A percentile compares a stretch with the other conserved stretches of the same genome.
Evolutionary conservation across 2,888 invertebrate genomes (phyloP).

Genomic region (Malthinus flaveolus): DNA sequence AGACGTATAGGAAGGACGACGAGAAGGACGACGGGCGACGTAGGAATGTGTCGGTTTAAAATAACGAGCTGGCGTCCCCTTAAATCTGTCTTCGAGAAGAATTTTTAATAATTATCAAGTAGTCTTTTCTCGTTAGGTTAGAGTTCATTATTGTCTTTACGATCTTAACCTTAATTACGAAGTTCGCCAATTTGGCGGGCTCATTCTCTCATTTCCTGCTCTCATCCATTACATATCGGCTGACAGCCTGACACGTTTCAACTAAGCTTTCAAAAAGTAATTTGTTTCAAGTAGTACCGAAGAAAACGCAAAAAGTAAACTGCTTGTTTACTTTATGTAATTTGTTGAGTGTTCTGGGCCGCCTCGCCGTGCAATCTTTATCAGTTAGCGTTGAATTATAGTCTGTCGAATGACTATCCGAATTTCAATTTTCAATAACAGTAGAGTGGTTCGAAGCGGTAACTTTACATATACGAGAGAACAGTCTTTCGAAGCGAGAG

Average conservation of each 20-base stretch:
- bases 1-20: slow-evolving; percentile 12
- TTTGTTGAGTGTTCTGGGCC: slow-evolving; percentile 32
- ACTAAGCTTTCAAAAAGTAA: slow-evolving; percentile 36
- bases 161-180: slow-evolving; percentile 34
- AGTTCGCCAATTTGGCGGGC: slow-evolving; percentile 36
- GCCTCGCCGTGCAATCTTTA: slow-evolving; percentile 42
- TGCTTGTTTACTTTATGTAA: slow-evolving; percentile 33
- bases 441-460: slow-evolving; percentile 42
- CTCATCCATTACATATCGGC: slow-evolving; percentile 37
- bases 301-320: slow-evolving; percentile 33
- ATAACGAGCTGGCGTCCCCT: slow-evolving; percentile 40
- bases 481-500: slow-evolving; percentile 40
- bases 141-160: slow-evolving; percentile 36
- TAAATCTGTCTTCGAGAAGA: slow-evolving; percentile 45
- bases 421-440: slow-evolving; percentile 56
- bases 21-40: slow-evolving; percentile 12
- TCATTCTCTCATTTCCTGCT: slow-evolving; percentile 34
- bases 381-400: slow-evolving; percentile 51
- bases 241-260: slow-evolving; percentile 36
- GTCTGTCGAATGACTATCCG: slow-evolving; percentile 51
- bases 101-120: too few species aligned
- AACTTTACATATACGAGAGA: slow-evolving; percentile 43
- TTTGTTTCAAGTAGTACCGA: slow-evolving; percentile 32
- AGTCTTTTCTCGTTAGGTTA: slow-evolving; percentile 34
- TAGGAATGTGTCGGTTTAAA: slow-evolving; percentile 38